Conservation (phyloP, 2,797 vertebrate species). For the Acipenser ruthenus region DNA sequence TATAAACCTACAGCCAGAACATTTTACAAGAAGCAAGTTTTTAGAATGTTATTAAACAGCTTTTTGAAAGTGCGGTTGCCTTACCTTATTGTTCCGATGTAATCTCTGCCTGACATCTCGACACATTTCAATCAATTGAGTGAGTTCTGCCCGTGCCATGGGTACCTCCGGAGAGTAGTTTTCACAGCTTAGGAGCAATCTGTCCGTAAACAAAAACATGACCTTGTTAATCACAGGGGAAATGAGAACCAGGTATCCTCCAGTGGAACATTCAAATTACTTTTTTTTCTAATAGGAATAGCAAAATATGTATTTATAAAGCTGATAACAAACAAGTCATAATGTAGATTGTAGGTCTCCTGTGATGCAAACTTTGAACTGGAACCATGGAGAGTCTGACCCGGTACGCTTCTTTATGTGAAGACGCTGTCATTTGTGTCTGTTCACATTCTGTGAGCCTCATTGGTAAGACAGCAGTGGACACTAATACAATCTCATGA, state of each 20-base stretch:
- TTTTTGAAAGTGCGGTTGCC: neutral
- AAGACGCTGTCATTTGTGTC: no score
- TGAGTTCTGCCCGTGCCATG: slow-evolving; percentile 29
- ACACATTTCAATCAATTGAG: slow-evolving; percentile 33
- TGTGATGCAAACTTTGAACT: neutral
- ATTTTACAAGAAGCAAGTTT: no score
- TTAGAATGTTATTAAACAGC: no score
- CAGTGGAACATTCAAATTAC: no score
- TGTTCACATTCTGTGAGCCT: no score
- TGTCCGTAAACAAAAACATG: slow-evolving; percentile 14
- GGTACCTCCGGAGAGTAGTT: slow-evolving; percentile 24
- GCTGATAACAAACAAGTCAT: neutral
- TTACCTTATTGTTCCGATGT: slow-evolving; percentile 38
- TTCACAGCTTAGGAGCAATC: slow-evolving; percentile 33
- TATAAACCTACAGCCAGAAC: no score
- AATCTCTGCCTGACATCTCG: slow-evolving; percentile 31
- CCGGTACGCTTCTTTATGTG: no score
- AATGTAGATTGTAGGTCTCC: neutral
- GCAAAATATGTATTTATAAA: neutral
- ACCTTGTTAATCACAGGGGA: neutral
- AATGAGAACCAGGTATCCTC: no score
- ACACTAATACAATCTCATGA: neutral
- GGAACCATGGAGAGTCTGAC: no score
- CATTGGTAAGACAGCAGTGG: no score
- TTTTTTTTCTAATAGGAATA: neutral